phyloP scores from a whole-genome alignment of 2,888 invertebrate genomes.

The Epicampocera succincta region DNA sequence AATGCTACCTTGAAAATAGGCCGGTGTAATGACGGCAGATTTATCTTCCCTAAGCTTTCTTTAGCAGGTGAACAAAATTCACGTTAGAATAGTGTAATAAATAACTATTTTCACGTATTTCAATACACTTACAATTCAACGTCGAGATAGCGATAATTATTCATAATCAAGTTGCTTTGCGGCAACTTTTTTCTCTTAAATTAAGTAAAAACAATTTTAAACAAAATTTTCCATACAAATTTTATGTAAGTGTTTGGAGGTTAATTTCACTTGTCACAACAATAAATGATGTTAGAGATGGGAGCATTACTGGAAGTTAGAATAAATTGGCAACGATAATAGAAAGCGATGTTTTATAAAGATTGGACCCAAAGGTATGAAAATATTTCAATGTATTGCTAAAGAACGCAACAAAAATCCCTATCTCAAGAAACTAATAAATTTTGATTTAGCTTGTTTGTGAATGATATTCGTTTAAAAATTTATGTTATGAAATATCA shows the following conservation, averaged over 20 bases:
- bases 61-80: conserved; percentile 19
- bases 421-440: too few relatives aligned
- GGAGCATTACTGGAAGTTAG: too few relatives aligned
- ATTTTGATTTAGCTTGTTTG: too few relatives aligned
- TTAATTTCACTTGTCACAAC: conserved; percentile 37
- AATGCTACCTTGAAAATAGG: conserved; percentile 84
- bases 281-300: too few relatives aligned
- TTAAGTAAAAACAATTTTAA: conserved; percentile 21
- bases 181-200: conserved; percentile 57
- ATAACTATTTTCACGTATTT: conserved; percentile 49
- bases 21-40: conserved; percentile 81
- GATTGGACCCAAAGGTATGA: too few relatives aligned
- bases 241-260: conserved; percentile 68
- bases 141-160: conserved; percentile 83
- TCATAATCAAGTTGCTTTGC: conserved; percentile 76
- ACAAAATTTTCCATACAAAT: conserved; percentile 9
- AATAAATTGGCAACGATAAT: too few relatives aligned
- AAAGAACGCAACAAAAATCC: too few relatives aligned
- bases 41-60: conserved; percentile 82
- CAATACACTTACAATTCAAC: conserved; percentile 83
- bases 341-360: too few relatives aligned
- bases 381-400: too few relatives aligned
- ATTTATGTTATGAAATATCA: too few relatives aligned
- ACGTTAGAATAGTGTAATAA: conserved; percentile 15
- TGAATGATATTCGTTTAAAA: too few relatives aligned